Conservation (phyloP, 2,888 invertebrate species). For the Orchesellides sinensis region DNA sequence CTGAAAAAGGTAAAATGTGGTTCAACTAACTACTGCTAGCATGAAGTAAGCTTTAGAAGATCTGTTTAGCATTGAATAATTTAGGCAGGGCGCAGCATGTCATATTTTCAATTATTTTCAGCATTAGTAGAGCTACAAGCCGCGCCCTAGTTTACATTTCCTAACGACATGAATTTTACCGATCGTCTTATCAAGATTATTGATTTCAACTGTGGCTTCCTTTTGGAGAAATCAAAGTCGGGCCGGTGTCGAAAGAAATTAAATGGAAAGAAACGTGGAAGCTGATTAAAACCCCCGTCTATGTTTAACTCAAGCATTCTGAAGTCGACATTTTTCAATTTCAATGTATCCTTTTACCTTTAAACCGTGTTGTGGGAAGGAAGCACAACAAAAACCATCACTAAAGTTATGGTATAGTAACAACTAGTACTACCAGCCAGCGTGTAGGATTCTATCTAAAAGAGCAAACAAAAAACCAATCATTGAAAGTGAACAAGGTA, state of each 20-base stretch:
- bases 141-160: conserved; percentile 39
- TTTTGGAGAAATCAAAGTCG: not conserved
- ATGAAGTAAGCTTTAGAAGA: not conserved
- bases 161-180: not conserved
- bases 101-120: conserved; percentile 39
- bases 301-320: too few relatives aligned
- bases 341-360: too few relatives aligned
- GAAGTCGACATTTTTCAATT: too few relatives aligned
- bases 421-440: too few relatives aligned
- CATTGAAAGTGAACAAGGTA: conserved; percentile 1
- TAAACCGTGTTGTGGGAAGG: too few relatives aligned
- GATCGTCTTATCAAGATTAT: not conserved
- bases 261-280: too few relatives aligned
- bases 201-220: not conserved
- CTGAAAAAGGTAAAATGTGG: conserved; percentile 27
- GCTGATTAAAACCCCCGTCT: too few relatives aligned
- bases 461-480: not conserved
- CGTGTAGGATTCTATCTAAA: too few relatives aligned
- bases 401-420: too few relatives aligned
- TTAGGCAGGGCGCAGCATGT: conserved; percentile 40
- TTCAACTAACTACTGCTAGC: conserved; percentile 21
- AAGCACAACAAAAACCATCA: too few relatives aligned
- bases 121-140: conserved; percentile 24
- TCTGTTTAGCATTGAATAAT: conserved; percentile 15
- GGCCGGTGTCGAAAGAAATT: too few relatives aligned